These are phyloP conservation scores for Brachyopa scutellaris DNA, from an alignment of 2,888 invertebrate genomes.

Conservation along the genomic window DNA sequence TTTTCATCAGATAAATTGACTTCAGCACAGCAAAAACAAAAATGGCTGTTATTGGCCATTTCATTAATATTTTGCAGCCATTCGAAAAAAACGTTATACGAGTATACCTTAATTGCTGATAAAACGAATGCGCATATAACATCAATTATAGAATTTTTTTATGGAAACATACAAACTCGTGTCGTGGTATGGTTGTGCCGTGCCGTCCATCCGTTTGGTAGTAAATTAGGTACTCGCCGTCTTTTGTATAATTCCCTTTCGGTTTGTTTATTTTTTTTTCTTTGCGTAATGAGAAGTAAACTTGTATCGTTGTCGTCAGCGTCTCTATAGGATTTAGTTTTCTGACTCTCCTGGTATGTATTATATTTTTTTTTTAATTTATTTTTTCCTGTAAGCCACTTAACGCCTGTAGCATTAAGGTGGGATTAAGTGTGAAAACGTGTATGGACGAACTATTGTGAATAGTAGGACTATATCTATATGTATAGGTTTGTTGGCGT, in stretches of 20 bases:
- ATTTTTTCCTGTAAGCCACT: conserved; percentile 55
- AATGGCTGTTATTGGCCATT: conserved; percentile 5
- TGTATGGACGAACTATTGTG: conserved; percentile 42
- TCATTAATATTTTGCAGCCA: too few relatives aligned
- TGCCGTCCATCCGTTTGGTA: conserved; percentile 34
- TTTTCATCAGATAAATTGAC: conserved; percentile 54
- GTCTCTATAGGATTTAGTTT: conserved; percentile 35
- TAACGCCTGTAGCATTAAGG: conserved; percentile 61
- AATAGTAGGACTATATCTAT: too few relatives aligned
- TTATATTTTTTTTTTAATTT: conserved; percentile 14
- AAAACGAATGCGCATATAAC: conserved; percentile 43
- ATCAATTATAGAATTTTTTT: conserved; percentile 57
- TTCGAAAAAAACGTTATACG: too few relatives aligned
- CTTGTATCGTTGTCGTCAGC: conserved; percentile 31
- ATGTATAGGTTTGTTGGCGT: background rate
- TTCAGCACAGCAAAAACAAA: conserved; percentile 12
- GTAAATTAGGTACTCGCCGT: conserved; percentile 47
- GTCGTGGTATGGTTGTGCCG: too few relatives aligned
- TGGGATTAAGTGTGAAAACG: conserved; percentile 68
- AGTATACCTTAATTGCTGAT: conserved; percentile 62
- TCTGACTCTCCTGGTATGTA: conserved; percentile 32
- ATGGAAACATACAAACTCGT: conserved; percentile 9
- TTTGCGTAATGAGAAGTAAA: conserved; percentile 31
- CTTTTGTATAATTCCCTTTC: conserved; percentile 20
- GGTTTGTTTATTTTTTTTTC: background rate